Conservation (phyloP, 1,140 invertebrate species). For the Hestina assimilis region DNA sequence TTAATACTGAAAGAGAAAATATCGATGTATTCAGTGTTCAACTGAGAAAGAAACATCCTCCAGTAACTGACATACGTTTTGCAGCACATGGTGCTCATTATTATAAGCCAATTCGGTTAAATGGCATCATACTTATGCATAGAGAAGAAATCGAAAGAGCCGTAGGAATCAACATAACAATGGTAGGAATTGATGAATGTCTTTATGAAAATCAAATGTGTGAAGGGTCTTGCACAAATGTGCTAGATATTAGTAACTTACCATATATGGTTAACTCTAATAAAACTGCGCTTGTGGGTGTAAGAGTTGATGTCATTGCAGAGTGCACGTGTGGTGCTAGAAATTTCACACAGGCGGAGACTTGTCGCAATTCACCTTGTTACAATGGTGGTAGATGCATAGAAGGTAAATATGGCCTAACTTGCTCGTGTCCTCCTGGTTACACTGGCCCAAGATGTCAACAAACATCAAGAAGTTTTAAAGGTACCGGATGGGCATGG, state of each 20-base stretch:
- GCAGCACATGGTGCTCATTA: conserved; percentile 97
- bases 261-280: conserved; percentile 98
- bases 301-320: conserved; percentile 91
- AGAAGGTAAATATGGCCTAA: conserved; percentile 91
- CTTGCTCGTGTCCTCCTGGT: conserved; percentile 93
- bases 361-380: conserved; percentile 93
- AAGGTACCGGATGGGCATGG: conserved; percentile 96
- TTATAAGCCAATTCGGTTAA: conserved; percentile 95
- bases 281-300: conserved; percentile 95
- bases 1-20: conserved; percentile 91
- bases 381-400: conserved; percentile 97
- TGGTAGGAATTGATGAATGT: conserved; percentile 99
- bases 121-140: conserved; percentile 96
- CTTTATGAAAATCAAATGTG: conserved; percentile 96
- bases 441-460: conserved; percentile 97
- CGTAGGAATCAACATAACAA: conserved; percentile 96
- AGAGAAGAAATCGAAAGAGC: conserved; percentile 95
- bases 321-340: conserved; percentile 95
- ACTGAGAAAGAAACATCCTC: conserved; percentile 89
- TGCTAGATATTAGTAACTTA: conserved; percentile 90
- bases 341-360: conserved; percentile 93
- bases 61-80: conserved; percentile 95
- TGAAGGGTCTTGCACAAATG: conserved; percentile 97
- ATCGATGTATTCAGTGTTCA: conserved; percentile 98
- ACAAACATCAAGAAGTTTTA: conserved; percentile 95